Evolutionary conservation across 1,140 invertebrate species (phyloP), one percentile per base, ranked within the genome.

Genomic region (Calliphora vicina): DNA sequence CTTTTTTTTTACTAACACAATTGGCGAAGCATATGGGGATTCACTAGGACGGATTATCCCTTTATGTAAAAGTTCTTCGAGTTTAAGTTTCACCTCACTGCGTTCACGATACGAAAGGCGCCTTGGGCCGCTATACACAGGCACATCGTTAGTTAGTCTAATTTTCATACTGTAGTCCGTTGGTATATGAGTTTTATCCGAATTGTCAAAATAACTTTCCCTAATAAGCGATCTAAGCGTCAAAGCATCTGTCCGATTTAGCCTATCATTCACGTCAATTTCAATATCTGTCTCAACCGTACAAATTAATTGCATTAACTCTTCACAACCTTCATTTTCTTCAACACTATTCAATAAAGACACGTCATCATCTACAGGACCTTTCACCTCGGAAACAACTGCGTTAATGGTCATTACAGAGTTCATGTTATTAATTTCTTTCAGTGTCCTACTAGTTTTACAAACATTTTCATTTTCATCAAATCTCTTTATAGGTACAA

Each of bases 1-100:
- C 29, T 82, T 82, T 42, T n/a, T 82, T 72, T 23, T 67, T 29
- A 72, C 61, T 20, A 82, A 71, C 25, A 82, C 61, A 27, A 82
- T 82, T 67, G 81, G 13, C 25, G 81, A 82, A 26, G 50, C 81
- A 29, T 82, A 82, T n/a, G 81, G 81, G n/a, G 81, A 71, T 8
- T 67, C 57, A 42, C 81, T 82, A 6, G 57, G 26, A 10, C 57
- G 50, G 27, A 81, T 81, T 61, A 57, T 45, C 10, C 13, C 45
- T 26, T 26, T 61, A 29, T 71, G 13, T 26, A 82, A 29, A 25
- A 82, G 26, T 15, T 82, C 57, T 13, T 71, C 29, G 9, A 82
- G 25, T 27, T 61, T 82, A 9, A 10, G 26, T 23, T 67, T 67
- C 4, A 82, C 26, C 29, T 67, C 80, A 15, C 13, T n/a, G 9